These are phyloP conservation scores for Sebastes paucispinis DNA, from an alignment of 2,797 vertebrate species.

Conservation along the genomic window DNA sequence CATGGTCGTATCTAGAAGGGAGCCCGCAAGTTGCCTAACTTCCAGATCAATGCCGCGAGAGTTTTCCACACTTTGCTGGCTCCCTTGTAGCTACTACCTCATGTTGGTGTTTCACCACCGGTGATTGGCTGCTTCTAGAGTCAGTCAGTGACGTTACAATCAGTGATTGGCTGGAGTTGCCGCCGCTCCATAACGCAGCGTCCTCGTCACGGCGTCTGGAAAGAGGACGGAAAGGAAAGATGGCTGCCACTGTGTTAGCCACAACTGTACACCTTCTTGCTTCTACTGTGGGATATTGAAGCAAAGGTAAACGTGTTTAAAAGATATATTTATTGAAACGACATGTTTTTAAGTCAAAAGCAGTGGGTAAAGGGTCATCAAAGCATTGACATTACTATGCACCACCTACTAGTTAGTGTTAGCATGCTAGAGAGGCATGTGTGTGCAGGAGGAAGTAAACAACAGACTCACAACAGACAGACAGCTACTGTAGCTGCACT, in stretches of 20 bases:
- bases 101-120: neutral
- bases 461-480: neutral
- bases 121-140: neutral
- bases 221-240: neutral
- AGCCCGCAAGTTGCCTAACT: too few species aligned
- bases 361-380: neutral
- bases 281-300: neutral
- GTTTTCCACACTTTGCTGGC: too few species aligned
- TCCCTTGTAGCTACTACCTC: too few species aligned
- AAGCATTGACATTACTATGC: neutral
- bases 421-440: slow-evolving; percentile 14
- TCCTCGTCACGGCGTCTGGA: neutral
- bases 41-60: too few species aligned
- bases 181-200: rapidly evolving
- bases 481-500: neutral
- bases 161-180: neutral
- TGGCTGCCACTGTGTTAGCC: neutral
- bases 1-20: neutral
- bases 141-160: rapidly evolving
- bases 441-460: neutral
- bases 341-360: too few species aligned
- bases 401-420: neutral
- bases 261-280: rapidly evolving
- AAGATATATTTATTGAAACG: rapidly evolving
- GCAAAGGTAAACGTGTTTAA: slow-evolving; percentile 30